Percentiles rank a stretch among this genome's conserved stretches.
Evolutionary conservation across 2,797 vertebrate genomes (phyloP).

Genomic region (Ibycter americanus): DNA sequence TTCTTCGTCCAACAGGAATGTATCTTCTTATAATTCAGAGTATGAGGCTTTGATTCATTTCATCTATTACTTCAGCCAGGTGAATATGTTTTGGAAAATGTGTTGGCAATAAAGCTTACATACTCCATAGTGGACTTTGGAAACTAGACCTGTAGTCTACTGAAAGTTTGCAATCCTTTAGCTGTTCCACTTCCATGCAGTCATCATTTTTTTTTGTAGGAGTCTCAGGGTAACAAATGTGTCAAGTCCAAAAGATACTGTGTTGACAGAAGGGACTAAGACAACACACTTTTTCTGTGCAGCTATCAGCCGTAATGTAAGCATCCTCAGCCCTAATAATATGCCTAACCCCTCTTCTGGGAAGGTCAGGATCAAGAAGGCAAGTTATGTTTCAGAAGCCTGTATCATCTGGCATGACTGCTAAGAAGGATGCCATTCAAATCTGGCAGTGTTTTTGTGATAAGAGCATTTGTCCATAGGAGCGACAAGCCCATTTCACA

Average conservation of each 20-base stretch:
- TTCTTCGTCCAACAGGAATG: neutral
- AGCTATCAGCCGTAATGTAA: constrained; percentile 7
- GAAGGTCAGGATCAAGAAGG: constrained; percentile 38
- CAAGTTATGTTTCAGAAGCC: constrained; percentile 20
- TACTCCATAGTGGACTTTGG: neutral
- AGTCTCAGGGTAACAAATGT: neutral
- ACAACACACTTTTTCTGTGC: neutral
- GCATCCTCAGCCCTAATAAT: constrained; percentile 42
- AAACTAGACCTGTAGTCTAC: neutral
- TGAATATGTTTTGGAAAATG: constrained; percentile 14
- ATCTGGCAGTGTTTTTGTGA: constrained; percentile 44
- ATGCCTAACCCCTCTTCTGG: constrained; percentile 16
- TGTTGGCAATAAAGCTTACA: neutral
- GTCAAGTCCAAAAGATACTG: neutral
- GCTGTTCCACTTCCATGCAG: neutral
- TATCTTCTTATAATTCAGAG: neutral
- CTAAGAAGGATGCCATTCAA: constrained; percentile 41
- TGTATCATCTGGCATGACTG: constrained; percentile 21
- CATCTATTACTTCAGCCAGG: constrained; percentile 10
- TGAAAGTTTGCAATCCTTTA: neutral
- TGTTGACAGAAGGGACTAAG: constrained; percentile 27
- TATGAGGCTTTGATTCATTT: constrained; percentile 9
- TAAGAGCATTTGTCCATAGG: constrained; percentile 39
- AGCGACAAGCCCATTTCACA: constrained; percentile 50
- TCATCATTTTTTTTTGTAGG: neutral